Evolutionary conservation across 2,113 vertebrate species (phyloP).

Genomic region (Antechinus flavipes): DNA sequence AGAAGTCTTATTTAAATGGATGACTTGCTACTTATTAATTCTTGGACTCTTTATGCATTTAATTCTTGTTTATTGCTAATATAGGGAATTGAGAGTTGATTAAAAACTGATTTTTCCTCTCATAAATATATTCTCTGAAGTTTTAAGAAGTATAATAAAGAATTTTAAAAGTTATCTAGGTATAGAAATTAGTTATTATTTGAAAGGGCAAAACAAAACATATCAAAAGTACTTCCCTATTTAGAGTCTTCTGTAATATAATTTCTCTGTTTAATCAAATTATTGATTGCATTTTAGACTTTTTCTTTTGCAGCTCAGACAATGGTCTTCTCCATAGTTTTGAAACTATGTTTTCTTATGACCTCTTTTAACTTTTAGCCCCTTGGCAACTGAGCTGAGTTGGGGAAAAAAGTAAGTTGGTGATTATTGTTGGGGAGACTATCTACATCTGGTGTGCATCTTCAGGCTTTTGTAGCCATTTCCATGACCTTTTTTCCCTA

Average conservation of each 20-base stretch:
- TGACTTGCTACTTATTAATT: neutral
- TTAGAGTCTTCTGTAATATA: neutral
- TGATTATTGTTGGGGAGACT: neutral
- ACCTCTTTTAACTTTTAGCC: neutral
- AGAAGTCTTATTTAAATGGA: neutral
- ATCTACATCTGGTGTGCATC: neutral
- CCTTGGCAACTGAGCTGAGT: neutral
- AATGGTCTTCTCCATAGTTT: neutral
- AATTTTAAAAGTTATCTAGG: neutral
- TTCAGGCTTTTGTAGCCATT: neutral
- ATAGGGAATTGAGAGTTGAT: neutral
- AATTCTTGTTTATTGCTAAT: neutral
- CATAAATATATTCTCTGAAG: conserved; percentile 11
- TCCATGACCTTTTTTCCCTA: neutral
- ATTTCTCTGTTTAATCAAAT: neutral
- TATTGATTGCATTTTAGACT: neutral
- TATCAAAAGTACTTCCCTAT: neutral
- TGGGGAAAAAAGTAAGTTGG: neutral
- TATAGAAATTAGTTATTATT: conserved; percentile 15
- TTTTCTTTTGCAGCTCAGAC: neutral
- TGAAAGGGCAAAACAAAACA: conserved; percentile 23
- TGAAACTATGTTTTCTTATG: conserved; percentile 5
- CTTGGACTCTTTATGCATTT: neutral
- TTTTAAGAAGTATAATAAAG: conserved; percentile 21
- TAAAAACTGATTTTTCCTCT: neutral